Percentiles rank a stretch among this genome's conserved stretches.
These are phyloP conservation scores for Artemia sinica DNA, from an alignment of 2,888 invertebrate genomes.

Conservation along the genomic window DNA sequence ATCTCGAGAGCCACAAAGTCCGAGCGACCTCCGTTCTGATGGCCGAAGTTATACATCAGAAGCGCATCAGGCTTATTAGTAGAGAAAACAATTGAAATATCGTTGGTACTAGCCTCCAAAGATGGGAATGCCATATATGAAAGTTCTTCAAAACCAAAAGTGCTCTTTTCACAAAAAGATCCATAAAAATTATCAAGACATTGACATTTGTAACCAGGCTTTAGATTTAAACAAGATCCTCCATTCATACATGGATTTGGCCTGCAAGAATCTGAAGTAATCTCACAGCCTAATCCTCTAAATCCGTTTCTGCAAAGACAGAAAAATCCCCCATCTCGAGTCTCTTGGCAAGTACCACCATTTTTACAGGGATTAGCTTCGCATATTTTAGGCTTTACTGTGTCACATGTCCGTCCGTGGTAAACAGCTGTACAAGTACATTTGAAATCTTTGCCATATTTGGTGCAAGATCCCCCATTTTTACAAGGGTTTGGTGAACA, in stretches of 20 bases:
- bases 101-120: slow-evolving; percentile 70
- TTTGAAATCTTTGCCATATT: slow-evolving; percentile 57
- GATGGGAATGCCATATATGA: slow-evolving; percentile 77
- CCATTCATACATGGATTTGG: slow-evolving; percentile 83
- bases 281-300: slow-evolving; percentile 74
- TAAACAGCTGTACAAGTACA: slow-evolving; percentile 60
- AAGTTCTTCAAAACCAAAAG: slow-evolving; percentile 69
- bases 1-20: slow-evolving; percentile 85
- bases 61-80: slow-evolving; percentile 71
- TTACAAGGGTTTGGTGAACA: slow-evolving; percentile 76
- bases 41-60: slow-evolving; percentile 76
- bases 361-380: slow-evolving; percentile 70
- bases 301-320: slow-evolving; percentile 81
- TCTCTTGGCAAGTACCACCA: slow-evolving; percentile 76
- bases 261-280: slow-evolving; percentile 64
- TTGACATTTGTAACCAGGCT: slow-evolving; percentile 58
- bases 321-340: slow-evolving; percentile 71
- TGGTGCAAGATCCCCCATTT: slow-evolving; percentile 62
- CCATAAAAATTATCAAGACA: slow-evolving; percentile 74
- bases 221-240: slow-evolving; percentile 69
- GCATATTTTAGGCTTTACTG: slow-evolving; percentile 66
- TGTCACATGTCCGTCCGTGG: slow-evolving; percentile 66
- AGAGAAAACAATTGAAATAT: slow-evolving; percentile 73
- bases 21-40: slow-evolving; percentile 67
- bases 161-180: slow-evolving; percentile 71